These are phyloP conservation scores for Sylvia borin DNA, from an alignment of 2,797 vertebrate genomes.

Conservation along the genomic window DNA sequence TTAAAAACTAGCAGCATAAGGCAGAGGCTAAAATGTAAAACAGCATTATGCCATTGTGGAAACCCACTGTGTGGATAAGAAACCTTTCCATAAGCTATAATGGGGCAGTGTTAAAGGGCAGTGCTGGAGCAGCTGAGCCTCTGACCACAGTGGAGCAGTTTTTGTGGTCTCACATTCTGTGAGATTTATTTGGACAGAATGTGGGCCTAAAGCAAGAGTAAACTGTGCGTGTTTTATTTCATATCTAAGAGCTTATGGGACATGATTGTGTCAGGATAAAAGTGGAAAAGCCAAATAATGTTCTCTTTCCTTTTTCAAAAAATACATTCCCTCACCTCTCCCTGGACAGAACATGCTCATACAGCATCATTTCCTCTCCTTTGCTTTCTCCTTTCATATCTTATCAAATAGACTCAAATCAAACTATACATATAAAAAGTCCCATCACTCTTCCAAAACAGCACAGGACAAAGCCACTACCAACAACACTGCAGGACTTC, in stretches of 20 bases:
- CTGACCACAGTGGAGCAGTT: neutral
- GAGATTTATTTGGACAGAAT: neutral
- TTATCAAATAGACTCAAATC: neutral
- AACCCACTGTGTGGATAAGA: neutral
- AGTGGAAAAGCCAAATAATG: neutral
- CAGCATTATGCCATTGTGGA: neutral
- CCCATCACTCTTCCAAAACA: neutral
- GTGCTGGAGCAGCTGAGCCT: neutral
- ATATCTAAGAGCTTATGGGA: neutral
- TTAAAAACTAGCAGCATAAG: neutral
- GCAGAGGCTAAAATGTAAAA: slow-evolving; percentile 3
- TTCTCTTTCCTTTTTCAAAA: neutral
- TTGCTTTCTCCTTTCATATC: neutral
- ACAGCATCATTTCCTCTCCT: neutral
- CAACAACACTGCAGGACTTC: neutral
- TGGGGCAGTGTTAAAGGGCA: neutral
- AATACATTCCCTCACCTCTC: rapidly evolving
- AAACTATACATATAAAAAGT: neutral
- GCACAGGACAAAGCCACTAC: neutral
- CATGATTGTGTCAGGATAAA: neutral
- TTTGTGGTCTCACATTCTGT: neutral
- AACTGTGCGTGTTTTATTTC: neutral
- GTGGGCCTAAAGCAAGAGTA: neutral
- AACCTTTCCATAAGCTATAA: neutral
- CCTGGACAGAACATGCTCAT: neutral